Evolutionary conservation across 2,797 vertebrate species (phyloP).

Genomic region (Xiphophorus birchmanni): DNA sequence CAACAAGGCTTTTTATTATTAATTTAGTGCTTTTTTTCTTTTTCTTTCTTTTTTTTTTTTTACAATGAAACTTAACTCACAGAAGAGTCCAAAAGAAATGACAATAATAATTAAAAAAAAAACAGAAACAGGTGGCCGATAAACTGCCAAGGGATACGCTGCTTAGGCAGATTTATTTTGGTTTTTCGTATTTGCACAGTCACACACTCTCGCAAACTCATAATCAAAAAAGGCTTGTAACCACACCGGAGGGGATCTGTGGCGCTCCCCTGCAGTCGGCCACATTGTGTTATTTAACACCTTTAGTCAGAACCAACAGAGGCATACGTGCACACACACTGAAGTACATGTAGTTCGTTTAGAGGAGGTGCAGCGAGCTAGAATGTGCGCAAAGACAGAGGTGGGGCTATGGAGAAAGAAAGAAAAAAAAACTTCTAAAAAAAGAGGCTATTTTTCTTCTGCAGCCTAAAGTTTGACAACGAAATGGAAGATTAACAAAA

Average conservation of each 20-base stretch:
- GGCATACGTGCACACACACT: conserved; percentile 35
- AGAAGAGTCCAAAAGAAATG: conserved; percentile 50
- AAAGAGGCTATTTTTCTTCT: conserved; percentile 15
- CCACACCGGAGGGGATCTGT: conserved; percentile 77
- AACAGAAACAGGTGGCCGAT: conserved; percentile 69
- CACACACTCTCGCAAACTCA: conserved; percentile 54
- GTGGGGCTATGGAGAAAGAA: conserved; percentile 59
- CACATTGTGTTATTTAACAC: conserved; percentile 68
- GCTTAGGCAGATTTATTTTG: conserved; percentile 79
- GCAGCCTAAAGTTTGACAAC: conserved; percentile 33
- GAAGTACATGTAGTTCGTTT: conserved; percentile 46
- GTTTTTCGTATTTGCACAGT: conserved; percentile 74
- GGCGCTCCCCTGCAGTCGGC: conserved; percentile 62
- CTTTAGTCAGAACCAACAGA: conserved; percentile 57
- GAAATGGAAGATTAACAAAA: conserved; percentile 62
- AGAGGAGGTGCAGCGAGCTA: conserved; percentile 50
- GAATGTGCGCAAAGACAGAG: conserved; percentile 49
- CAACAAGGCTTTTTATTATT: conserved; percentile 61
- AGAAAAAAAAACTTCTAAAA: conserved; percentile 56
- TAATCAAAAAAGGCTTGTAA: conserved; percentile 80
- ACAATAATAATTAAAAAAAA: conserved; percentile 14
- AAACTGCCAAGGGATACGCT: conserved; percentile 69
- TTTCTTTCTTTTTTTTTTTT: conserved; percentile 29
- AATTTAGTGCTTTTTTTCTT: background rate
- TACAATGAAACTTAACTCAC: conserved; percentile 68